These are phyloP conservation scores for Metopia argyrocephala DNA, from an alignment of 2,888 invertebrate species.

Conservation along the genomic window DNA sequence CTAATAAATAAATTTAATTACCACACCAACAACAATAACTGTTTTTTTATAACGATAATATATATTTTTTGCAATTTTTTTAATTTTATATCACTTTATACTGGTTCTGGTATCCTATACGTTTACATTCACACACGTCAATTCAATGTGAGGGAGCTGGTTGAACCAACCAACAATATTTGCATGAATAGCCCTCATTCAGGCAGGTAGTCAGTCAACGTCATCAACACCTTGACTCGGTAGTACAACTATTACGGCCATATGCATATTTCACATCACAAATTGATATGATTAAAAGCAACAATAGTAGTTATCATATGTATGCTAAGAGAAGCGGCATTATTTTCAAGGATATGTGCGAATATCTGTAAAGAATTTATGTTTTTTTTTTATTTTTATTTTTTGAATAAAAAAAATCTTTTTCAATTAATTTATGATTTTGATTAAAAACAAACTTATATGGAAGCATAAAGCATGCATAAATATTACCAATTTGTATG, in stretches of 20 bases:
- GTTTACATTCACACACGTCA: not conserved
- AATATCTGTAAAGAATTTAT: not conserved
- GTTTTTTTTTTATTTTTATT: not conserved
- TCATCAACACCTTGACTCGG: slow-evolving; percentile 26
- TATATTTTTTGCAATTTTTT: not conserved
- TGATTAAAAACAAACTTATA: slow-evolving; percentile 2
- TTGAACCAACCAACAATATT: not conserved
- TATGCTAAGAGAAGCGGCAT: too few species aligned
- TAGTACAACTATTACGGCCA: not conserved
- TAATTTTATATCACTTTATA: not conserved
- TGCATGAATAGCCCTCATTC: slow-evolving; percentile 6
- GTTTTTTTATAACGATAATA: too few species aligned
- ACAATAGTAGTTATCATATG: too few species aligned
- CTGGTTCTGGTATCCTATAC: not conserved
- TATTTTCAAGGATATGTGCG: slow-evolving; percentile 14
- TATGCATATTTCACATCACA: slow-evolving; percentile 2
- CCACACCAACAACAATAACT: not conserved
- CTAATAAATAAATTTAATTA: too few species aligned
- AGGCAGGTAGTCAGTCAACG: not conserved
- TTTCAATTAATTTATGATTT: slow-evolving; percentile 40
- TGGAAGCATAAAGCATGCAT: not conserved
- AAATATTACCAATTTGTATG: too few species aligned
- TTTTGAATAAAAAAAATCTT: not conserved
- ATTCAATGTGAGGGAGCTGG: slow-evolving; percentile 8
- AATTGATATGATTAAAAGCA: slow-evolving; percentile 34